A percentile compares a stretch with the other conserved stretches of the same genome.
Conservation (phyloP, 92 coral and sea anemone species). For the Diadumene lineata region DNA sequence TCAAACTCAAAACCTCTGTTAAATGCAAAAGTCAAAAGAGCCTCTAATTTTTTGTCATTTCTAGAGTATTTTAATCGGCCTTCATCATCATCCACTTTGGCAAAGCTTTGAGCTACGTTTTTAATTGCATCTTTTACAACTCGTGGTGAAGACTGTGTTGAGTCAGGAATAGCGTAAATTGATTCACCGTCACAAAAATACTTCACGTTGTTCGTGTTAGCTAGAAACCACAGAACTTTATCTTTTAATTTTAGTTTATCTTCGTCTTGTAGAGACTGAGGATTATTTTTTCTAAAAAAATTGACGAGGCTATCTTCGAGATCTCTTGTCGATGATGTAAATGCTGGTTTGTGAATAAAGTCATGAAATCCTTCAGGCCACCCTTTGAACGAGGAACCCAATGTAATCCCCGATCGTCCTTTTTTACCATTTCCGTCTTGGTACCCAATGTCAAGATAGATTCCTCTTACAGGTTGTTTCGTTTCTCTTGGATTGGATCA, state of each 20-base stretch:
- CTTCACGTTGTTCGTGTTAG: not conserved
- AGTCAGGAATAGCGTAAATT: not conserved
- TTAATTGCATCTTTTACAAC: constrained; percentile 15
- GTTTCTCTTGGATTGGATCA: not conserved
- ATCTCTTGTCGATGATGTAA: not conserved
- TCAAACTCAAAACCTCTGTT: constrained; percentile 10
- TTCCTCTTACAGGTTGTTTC: constrained; percentile 16
- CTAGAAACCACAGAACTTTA: constrained; percentile 24
- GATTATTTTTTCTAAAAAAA: constrained; percentile 2
- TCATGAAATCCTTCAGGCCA: constrained; percentile 26
- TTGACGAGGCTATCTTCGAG: not conserved
- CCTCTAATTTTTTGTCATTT: constrained; percentile 2
- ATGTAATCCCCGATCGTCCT: constrained; percentile 13
- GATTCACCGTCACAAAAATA: constrained; percentile 26
- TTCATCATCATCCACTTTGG: not conserved
- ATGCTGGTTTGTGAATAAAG: constrained; percentile 24
- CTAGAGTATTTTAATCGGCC: constrained; percentile 8
- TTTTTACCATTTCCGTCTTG: no score
- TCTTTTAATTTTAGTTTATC: constrained; percentile 1
- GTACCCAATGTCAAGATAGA: constrained; percentile 21
- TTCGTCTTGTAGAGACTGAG: not conserved
- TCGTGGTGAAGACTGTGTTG: not conserved
- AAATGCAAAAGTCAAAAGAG: constrained; percentile 29
- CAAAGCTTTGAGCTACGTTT: not conserved
- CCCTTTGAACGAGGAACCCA: constrained; percentile 22